Conservation (phyloP, 2,888 invertebrate species). For the Ormyrus rosae region DNA sequence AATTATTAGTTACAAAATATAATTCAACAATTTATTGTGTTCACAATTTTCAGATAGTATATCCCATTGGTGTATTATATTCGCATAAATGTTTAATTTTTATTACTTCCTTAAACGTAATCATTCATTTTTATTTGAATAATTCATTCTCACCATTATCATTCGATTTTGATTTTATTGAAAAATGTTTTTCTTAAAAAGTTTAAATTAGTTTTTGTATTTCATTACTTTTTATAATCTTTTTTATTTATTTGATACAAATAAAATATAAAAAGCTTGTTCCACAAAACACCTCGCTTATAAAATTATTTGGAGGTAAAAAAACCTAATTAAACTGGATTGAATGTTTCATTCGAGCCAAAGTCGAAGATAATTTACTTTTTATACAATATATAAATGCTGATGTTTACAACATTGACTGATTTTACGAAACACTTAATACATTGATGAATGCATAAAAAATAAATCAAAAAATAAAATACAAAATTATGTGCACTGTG, state of each 20-base stretch:
- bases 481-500: slow-evolving; percentile 34
- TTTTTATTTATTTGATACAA: slow-evolving; percentile 54
- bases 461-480: slow-evolving; percentile 43
- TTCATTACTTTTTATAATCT: slow-evolving; percentile 40
- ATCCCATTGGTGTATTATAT: slow-evolving; percentile 4
- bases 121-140: slow-evolving; percentile 19
- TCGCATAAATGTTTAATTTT: slow-evolving; percentile 10
- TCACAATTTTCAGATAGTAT: slow-evolving; percentile 9
- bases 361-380: slow-evolving; percentile 38
- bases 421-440: slow-evolving; percentile 45
- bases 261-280: slow-evolving; percentile 56
- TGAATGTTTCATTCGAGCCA: slow-evolving; percentile 24
- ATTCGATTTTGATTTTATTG: slow-evolving; percentile 31
- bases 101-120: neutral
- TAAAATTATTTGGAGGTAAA: slow-evolving; percentile 45
- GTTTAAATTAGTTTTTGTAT: slow-evolving; percentile 36
- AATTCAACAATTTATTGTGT: slow-evolving; percentile 22
- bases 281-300: slow-evolving; percentile 43
- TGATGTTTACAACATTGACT: slow-evolving; percentile 47
- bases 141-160: slow-evolving; percentile 13
- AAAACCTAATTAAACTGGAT: slow-evolving; percentile 42
- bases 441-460: slow-evolving; percentile 37
- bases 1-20: slow-evolving; percentile 45
- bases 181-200: slow-evolving; percentile 35
- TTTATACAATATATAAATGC: slow-evolving; percentile 53